Evolutionary conservation across 2,888 invertebrate genomes (phyloP).

Genomic region (Prionchulus punctatus): DNA sequence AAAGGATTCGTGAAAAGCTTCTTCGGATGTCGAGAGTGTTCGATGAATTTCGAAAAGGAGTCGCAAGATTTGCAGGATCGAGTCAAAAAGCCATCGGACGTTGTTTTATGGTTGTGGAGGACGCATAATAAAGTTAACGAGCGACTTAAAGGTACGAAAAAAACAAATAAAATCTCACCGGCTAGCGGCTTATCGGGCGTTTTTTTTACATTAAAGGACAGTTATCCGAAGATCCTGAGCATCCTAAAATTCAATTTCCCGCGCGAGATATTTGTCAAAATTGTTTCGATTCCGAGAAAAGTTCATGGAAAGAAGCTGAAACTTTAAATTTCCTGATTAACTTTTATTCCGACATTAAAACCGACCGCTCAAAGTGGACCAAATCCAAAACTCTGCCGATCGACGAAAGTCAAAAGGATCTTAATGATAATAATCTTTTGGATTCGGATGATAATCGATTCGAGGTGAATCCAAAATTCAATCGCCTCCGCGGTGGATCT

Average conservation of each 20-base stretch:
- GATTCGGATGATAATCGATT: too few relatives aligned
- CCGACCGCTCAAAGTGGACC: too few relatives aligned
- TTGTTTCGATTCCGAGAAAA: conserved; percentile 17
- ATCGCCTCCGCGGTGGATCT: background rate
- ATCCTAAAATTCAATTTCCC: conserved; percentile 78
- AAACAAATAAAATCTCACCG: too few relatives aligned
- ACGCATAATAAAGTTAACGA: conserved; percentile 81
- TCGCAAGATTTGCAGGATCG: conserved; percentile 43
- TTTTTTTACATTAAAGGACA: background rate
- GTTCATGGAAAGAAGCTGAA: background rate
- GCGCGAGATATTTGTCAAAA: conserved; percentile 46
- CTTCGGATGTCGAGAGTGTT: conserved; percentile 81
- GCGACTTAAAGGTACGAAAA: conserved; percentile 63
- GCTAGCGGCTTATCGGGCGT: too few relatives aligned
- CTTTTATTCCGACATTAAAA: background rate
- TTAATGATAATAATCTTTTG: background rate
- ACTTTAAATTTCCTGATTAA: background rate
- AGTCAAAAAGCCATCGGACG: conserved; percentile 53
- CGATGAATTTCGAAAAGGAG: conserved; percentile 73
- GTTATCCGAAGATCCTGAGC: conserved; percentile 66
- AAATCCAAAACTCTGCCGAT: background rate
- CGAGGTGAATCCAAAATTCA: background rate
- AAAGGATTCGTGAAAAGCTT: conserved; percentile 72
- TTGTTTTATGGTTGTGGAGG: conserved; percentile 76
- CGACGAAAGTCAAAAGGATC: background rate